Evolutionary conservation across 2,113 vertebrate genomes (phyloP), one percentile per base, ranked within the genome.

Genomic region (Hystrix brachyura): DNA sequence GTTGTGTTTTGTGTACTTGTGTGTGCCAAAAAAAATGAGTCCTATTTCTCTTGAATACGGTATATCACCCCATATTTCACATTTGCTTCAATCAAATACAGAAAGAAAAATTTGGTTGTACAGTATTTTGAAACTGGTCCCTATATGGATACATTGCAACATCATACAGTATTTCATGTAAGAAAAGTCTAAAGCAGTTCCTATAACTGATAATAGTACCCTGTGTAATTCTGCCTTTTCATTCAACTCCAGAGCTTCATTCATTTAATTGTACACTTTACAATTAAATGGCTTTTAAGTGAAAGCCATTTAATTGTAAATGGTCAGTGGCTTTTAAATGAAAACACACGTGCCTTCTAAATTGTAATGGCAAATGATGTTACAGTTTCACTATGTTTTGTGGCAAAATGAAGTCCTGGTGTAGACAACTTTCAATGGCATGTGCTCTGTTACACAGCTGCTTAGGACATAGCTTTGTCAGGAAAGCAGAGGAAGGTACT

Each of bases 371-470:
- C 55, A 95, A 79, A 55, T 69, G 4, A 38, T 27, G 21, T 64
- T 79, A 53, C 29, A 60, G n/a, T 92, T 94, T 91, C 53, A 43
- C 65, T 79, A 82, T 83, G 18, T 57, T 80, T 65, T 83, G 11
- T 51, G 34, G 43, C 76, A 12, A 91, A 95, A 93, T 90, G 15
- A 94, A 95, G 51, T 87, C 46, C 25, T 64, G 57, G 32, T 13
- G 18, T 89, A 85, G 95, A 91, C 1, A 65, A 69, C 6, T 48
- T 62, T 29, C 62, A 78, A 43, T 55, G n/a, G 7, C 1, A 17
- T 60, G n/a, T 91, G 25, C 29, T 62, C 1, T 76, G 67, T 79
- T 96, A 25, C 32, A 86, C 57, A 80, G 13, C 12, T 71, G 21
- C 55, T 83, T 89, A 74, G 27, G 48, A 71, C 38, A 29, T 48